Evolutionary conservation across 2,797 vertebrate genomes (phyloP), one percentile per base, ranked within the genome.

Genomic region (Anabas testudineus): DNA sequence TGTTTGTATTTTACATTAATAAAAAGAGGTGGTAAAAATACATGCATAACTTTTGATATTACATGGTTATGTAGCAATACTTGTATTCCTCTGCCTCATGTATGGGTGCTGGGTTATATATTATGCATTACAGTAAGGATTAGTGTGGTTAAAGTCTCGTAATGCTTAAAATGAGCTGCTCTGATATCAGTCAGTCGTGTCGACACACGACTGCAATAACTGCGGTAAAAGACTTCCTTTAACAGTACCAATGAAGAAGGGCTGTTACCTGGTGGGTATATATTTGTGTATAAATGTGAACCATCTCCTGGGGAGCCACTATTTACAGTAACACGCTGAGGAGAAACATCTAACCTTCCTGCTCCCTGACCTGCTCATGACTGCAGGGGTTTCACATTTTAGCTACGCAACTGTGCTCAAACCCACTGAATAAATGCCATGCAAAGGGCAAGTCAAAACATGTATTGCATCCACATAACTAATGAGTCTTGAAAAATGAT

Each of bases 101-200:
- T 58, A 46, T 8, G 55, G 69, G 71, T 82, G 53, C 28, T 54
- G 71, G 62, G 71, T 80, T 74, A 72, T 76, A 72, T 48, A 61
- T 76, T 67, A 84, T 78, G 71, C 71, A 74, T 67, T 80, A 78
- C 48, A 47, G 36, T 10, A 7, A 30, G 59, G 70, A 79, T 81
- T 78, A 78, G 56, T 39, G 7, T 59, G 24, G 41, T 52, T 61
- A 36, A 71, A 46, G 45, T 71, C n/a, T 16, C 65, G 43, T 26
- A 67, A 71, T 57, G 43, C 43, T 54, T 37, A 16, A 73, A 73
- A 80, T 74, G 21, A 71, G 26, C 63, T 54, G 42, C 69, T 26
- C 21, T 58, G 54, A 69, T 55, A 70, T 77, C 64, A 42, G 41
- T 42, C 16, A 79, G 21, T 67, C 39, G 56, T 42, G 65, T 60